These are phyloP conservation scores for Corythoichthys haematopterus DNA, from an alignment of 2,113 vertebrate genomes.

Conservation along the genomic window DNA sequence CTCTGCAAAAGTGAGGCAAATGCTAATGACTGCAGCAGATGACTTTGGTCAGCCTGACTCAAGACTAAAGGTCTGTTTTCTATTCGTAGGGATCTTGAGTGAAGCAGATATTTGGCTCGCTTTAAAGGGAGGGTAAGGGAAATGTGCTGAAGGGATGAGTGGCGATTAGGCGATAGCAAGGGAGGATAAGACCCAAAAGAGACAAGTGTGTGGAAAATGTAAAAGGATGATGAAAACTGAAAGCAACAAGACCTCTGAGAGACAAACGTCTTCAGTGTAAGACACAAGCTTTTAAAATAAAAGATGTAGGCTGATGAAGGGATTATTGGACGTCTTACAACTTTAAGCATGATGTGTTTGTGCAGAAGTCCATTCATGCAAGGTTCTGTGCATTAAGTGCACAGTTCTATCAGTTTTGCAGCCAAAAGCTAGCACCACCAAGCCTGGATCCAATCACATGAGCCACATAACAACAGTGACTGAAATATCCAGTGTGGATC, in stretches of 20 bases:
- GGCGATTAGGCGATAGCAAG: slow-evolving; percentile 20
- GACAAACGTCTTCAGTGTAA: slow-evolving; percentile 22
- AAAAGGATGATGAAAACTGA: slow-evolving; percentile 2
- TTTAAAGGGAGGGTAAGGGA: slow-evolving; percentile 15
- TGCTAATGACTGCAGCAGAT: slow-evolving; percentile 47
- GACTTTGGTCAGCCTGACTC: slow-evolving; percentile 36
- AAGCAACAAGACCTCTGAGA: not conserved
- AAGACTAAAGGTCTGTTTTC: slow-evolving; percentile 23
- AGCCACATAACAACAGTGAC: slow-evolving; percentile 58
- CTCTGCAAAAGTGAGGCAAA: slow-evolving; percentile 24
- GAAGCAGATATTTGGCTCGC: slow-evolving; percentile 28
- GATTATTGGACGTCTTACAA: slow-evolving; percentile 34
- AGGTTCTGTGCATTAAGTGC: slow-evolving; percentile 51
- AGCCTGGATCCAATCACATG: slow-evolving; percentile 63
- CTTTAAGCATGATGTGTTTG: slow-evolving; percentile 7
- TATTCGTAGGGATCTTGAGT: slow-evolving; percentile 31
- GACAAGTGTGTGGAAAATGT: slow-evolving; percentile 23
- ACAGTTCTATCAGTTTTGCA: slow-evolving; percentile 37
- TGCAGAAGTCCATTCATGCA: slow-evolving; percentile 10
- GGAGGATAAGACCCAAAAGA: slow-evolving; percentile 15
- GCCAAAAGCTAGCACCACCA: slow-evolving; percentile 43
- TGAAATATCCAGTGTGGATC: slow-evolving; percentile 40
- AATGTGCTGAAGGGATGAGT: slow-evolving; percentile 19
- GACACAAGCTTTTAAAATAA: slow-evolving; percentile 24
- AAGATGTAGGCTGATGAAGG: slow-evolving; percentile 18